A percentile compares a stretch with the other conserved stretches of the same genome.
phyloP scores from a whole-genome alignment of 53 echinoderm and acorn worm genomes.

The Arbacia lixula region DNA sequence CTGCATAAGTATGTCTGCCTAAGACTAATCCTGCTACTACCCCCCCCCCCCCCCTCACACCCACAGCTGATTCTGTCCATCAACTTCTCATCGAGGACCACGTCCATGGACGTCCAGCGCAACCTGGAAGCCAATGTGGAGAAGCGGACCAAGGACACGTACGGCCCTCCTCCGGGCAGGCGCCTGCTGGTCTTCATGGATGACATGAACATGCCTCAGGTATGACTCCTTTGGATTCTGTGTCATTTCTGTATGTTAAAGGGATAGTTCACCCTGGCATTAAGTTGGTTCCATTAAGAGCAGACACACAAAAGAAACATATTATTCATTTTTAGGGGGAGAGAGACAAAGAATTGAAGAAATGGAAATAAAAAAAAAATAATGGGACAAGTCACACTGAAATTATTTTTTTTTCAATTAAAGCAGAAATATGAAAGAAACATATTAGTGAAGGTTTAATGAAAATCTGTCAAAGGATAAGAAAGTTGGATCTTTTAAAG shows the following conservation, averaged over 20 bases:
- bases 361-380: background rate
- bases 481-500: no score
- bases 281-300: no score
- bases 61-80: conserved; percentile 93
- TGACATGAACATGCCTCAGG: conserved; percentile 99
- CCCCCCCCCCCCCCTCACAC: background rate
- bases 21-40: no score
- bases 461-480: no score
- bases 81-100: conserved; percentile 99
- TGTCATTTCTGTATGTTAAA: no score
- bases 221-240: conserved; percentile 54
- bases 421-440: no score
- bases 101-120: conserved; percentile 99
- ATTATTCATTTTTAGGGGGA: background rate
- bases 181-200: conserved; percentile 98
- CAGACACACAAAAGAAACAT: no score
- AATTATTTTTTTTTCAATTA: conserved; percentile 22
- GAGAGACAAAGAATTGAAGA: no score
- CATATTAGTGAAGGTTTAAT: no score
- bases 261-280: no score
- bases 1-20: no score
- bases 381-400: background rate
- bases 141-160: conserved; percentile 99
- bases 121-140: conserved; percentile 99
- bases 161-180: conserved; percentile 94